Percentiles rank a stretch among this genome's conserved stretches.
phyloP scores from a whole-genome alignment of 1,140 invertebrate genomes.

The Anastatus disparis region DNA sequence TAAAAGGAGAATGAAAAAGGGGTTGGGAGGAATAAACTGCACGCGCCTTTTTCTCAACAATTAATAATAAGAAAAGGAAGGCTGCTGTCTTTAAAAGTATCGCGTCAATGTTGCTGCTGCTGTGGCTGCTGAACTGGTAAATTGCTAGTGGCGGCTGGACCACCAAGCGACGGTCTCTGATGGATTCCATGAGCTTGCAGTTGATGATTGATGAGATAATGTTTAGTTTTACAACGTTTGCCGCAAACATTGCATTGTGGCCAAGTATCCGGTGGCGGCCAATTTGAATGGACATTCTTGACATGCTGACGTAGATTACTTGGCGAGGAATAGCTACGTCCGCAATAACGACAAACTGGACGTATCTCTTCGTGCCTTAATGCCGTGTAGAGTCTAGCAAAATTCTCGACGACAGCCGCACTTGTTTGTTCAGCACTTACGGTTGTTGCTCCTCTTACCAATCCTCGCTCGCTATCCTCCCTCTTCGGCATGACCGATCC shows the following conservation, averaged over 20 bases:
- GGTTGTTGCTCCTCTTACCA: no score
- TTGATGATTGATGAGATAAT: constrained; percentile 81
- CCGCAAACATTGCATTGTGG: constrained; percentile 78
- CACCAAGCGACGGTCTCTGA: constrained; percentile 63
- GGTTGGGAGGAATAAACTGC: no score
- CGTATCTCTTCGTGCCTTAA: constrained; percentile 62
- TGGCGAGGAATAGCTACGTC: constrained; percentile 75
- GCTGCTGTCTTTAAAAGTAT: no score
- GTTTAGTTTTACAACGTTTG: constrained; percentile 80
- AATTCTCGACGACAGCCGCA: constrained; percentile 55
- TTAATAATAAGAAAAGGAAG: neutral
- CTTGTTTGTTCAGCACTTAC: constrained; percentile 11
- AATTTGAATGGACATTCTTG: constrained; percentile 77
- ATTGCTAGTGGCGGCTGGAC: constrained; percentile 41
- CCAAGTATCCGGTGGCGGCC: constrained; percentile 76
- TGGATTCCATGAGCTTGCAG: constrained; percentile 78
- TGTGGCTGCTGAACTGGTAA: constrained; percentile 50
- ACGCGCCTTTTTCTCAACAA: no score
- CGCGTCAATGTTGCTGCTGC: constrained; percentile 39
- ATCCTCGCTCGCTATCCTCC: constrained; percentile 61
- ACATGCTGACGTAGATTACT: constrained; percentile 79
- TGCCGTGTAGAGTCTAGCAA: constrained; percentile 62
- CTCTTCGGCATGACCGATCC: constrained; percentile 64
- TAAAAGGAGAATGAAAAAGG: no score
- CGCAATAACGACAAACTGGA: constrained; percentile 76